phyloP scores from a whole-genome alignment of 2,113 vertebrate genomes.

The Speoplatyrhinus poulsoni region DNA sequence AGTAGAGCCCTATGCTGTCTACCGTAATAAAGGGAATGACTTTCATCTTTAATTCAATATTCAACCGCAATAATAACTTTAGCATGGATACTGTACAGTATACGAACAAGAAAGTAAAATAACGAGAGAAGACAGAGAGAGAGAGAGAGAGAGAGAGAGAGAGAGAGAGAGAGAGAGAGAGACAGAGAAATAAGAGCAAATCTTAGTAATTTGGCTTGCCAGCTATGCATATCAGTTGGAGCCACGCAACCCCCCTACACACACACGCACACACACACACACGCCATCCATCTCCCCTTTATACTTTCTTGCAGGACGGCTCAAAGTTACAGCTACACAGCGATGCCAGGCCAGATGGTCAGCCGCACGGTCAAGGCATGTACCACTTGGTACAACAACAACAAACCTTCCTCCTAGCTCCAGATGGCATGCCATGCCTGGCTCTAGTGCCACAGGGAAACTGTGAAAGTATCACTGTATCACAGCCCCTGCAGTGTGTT shows the following conservation, averaged over 20 bases:
- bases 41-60: neutral
- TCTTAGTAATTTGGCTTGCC: too few species aligned
- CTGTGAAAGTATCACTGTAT: conserved; percentile 49
- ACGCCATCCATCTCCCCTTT: conserved; percentile 32
- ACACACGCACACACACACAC: conserved; percentile 51
- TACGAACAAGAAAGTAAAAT: too few species aligned
- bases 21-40: neutral
- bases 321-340: conserved; percentile 66
- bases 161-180: conserved; percentile 1
- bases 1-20: neutral
- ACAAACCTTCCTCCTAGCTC: conserved; percentile 67
- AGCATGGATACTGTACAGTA: neutral
- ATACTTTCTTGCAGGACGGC: conserved; percentile 47
- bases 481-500: conserved; percentile 44
- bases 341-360: conserved; percentile 75
- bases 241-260: conserved; percentile 60
- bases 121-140: conserved; percentile 1
- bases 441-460: conserved; percentile 67
- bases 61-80: neutral
- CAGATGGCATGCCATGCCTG: conserved; percentile 72
- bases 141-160: neutral
- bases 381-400: conserved; percentile 67
- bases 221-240: neutral
- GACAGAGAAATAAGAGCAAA: neutral
- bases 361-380: conserved; percentile 69